A percentile compares a stretch with the other conserved stretches of the same genome.
These are phyloP conservation scores for Drosophila arawakana DNA, from an alignment of 1,140 invertebrate genomes.

Conservation along the genomic window DNA sequence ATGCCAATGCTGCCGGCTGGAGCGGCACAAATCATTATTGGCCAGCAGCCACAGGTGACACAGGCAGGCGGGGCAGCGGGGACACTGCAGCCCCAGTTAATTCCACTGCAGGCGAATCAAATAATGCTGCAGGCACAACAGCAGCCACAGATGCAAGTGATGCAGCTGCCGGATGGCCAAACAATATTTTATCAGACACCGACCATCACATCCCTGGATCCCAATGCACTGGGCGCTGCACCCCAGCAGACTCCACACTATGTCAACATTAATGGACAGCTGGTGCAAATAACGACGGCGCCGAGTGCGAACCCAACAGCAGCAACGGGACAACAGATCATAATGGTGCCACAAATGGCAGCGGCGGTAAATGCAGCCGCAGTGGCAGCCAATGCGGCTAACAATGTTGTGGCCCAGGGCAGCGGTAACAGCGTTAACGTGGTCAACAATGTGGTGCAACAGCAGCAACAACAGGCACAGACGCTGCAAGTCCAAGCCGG, in stretches of 20 bases:
- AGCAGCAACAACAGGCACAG: conserved; percentile 40
- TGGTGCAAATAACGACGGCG: conserved; percentile 87
- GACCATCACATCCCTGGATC: conserved; percentile 60
- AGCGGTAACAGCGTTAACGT: not conserved
- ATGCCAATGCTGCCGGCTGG: conserved; percentile 72
- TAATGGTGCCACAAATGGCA: conserved; percentile 80
- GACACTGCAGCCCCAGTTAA: conserved; percentile 59
- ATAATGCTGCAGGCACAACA: conserved; percentile 81
- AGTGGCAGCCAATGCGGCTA: conserved; percentile 56
- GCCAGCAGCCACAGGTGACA: conserved; percentile 57
- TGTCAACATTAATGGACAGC: conserved; percentile 90
- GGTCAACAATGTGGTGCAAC: conserved; percentile 35
- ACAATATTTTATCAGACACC: conserved; percentile 93
- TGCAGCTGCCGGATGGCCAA: conserved; percentile 97
- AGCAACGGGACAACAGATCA: conserved; percentile 70
- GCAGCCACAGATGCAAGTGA: conserved; percentile 90
- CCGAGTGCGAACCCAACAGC: conserved; percentile 51
- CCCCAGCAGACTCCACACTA: conserved; percentile 86
- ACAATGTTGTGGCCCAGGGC: conserved; percentile 29
- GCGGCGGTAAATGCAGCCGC: conserved; percentile 85
- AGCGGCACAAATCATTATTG: conserved; percentile 76
- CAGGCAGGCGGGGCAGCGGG: conserved; percentile 29
- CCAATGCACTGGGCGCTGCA: conserved; percentile 54
- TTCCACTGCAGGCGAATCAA: conserved; percentile 75
- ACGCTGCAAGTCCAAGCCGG: conserved; percentile 19